phyloP scores from a whole-genome alignment of 2,113 vertebrate genomes.

The Platysteira castanea region DNA sequence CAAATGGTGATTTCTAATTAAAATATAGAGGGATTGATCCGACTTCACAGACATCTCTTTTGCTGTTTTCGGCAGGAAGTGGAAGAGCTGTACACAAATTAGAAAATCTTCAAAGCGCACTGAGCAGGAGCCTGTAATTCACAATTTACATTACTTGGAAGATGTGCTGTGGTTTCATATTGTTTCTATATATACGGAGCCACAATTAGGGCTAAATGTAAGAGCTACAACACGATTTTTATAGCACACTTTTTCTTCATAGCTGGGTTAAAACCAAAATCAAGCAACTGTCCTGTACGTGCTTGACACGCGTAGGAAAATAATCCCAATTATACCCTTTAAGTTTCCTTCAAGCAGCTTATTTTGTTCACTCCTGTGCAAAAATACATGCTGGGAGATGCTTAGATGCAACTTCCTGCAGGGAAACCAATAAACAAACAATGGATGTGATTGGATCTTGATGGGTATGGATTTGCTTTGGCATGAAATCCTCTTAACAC shows the following conservation, averaged over 20 bases:
- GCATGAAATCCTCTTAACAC: not conserved
- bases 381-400: not conserved
- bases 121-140: not conserved
- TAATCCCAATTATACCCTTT: not conserved
- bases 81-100: not conserved
- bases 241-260: not conserved
- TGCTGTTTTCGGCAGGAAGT: not conserved
- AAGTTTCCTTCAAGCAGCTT: not conserved
- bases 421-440: not conserved
- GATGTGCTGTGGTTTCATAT: not conserved
- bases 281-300: not conserved
- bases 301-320: not conserved
- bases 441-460: not conserved
- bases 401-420: not conserved
- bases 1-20: not conserved
- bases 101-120: not conserved
- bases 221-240: not conserved
- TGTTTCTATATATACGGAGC: not conserved
- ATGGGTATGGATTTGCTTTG: not conserved
- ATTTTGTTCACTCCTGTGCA: not conserved
- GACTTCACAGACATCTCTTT: not conserved
- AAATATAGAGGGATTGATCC: not conserved
- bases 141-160: slow-evolving; percentile 21
- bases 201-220: slow-evolving; percentile 8
- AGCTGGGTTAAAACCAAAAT: not conserved